These are phyloP conservation scores for Psix sp. DNA, from an alignment of 1,140 invertebrate genomes.

Conservation along the genomic window DNA sequence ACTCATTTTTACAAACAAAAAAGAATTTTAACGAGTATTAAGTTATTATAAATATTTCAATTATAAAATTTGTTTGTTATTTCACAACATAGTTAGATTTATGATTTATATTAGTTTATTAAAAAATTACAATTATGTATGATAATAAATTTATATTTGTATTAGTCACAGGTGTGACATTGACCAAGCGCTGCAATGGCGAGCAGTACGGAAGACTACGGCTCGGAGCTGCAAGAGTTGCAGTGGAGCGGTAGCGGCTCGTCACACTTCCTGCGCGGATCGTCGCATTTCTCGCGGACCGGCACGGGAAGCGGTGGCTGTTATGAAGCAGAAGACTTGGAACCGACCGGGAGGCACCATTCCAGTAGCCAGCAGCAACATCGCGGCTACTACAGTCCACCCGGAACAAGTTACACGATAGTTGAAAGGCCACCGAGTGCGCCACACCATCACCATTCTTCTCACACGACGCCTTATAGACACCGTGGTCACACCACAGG, in stretches of 20 bases:
- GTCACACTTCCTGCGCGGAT: conserved; percentile 71
- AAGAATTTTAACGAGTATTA: too few species aligned
- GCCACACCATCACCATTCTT: conserved; percentile 81
- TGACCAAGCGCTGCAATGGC: conserved; percentile 63
- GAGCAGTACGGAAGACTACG: conserved; percentile 76
- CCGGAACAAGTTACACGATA: conserved; percentile 89
- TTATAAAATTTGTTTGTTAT: too few species aligned
- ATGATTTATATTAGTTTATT: too few species aligned
- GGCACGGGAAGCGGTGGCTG: conserved; percentile 67
- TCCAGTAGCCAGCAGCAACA: conserved; percentile 61
- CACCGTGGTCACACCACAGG: conserved; percentile 74
- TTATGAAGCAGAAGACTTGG: conserved; percentile 77
- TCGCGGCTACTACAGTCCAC: conserved; percentile 78
- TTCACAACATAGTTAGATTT: too few species aligned
- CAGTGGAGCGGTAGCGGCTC: conserved; percentile 75
- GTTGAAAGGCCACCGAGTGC: conserved; percentile 87
- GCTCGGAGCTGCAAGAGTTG: conserved; percentile 79
- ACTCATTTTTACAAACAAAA: too few species aligned
- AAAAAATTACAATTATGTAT: too few species aligned
- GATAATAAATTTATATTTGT: too few species aligned
- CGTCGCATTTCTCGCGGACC: conserved; percentile 67
- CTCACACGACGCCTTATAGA: conserved; percentile 79
- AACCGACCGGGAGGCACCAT: conserved; percentile 67
- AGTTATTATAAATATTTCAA: too few species aligned
- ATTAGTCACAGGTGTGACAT: conserved; percentile 15